Base-by-base conservation (phyloP, 2,113 vertebrate species). In the Carassius gibelio region DNA sequence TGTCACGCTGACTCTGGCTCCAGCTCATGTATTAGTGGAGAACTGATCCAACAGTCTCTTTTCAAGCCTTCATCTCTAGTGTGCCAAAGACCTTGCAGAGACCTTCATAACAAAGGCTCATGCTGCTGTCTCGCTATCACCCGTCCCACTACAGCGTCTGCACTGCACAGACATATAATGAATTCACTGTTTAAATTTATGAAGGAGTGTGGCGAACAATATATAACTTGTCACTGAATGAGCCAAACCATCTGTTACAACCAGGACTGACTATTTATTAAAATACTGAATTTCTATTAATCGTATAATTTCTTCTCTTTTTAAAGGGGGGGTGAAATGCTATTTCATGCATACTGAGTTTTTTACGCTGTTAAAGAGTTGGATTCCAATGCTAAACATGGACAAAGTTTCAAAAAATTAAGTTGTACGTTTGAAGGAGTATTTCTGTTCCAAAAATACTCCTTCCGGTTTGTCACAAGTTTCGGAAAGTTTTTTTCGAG, bases 81-180 rank as follows among this genome's bases (percentile, higher is more conserved):
- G 36, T 76, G 79, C 71, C 61, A 52, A 61, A 78, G 36, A 23
- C 55, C 76, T 38, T 61, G 55, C 23, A 45, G 57, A 69, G 74
- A 77, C 59, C 78, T 50, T 77, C 82, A 83, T 36, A 11, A 84
- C 23, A 87, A 81, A 86, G 21, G 26, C 85, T 45, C 3, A 21
- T 50, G 75, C 52, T 26, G 52, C 42, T 75, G 71, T 26, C 71
- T 26, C n/a, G 11, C 23, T 42, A 42, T 42, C 42, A 42, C 42
- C 11, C 23, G 0, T 23, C 21, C 13, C 38, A 23, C 71, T 48
- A 15, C 42, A 74, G 38, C 2, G 2, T 71, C 68, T 34, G 34
- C 64, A 15, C 13, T 15, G 15, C 42, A 42, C 42, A 74, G 71
- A 50, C 42, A 75, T 74, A n/a, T 72, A 26, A 75, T 75, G 21